Conservation (phyloP, 2,888 invertebrate genomes). For the Elgonia sp. region DNA sequence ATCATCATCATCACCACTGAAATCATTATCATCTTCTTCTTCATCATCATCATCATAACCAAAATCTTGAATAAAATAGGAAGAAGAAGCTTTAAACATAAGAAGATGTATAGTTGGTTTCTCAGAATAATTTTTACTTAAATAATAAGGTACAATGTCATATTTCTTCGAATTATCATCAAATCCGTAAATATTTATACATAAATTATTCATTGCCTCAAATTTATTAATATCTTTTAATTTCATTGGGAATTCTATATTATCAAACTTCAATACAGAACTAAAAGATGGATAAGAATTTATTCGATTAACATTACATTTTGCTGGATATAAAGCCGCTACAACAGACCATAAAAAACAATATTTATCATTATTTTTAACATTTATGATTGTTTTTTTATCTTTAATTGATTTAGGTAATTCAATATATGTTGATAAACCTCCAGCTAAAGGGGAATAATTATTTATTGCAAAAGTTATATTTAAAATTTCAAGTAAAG, state of each 20-base stretch:
- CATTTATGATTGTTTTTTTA: constrained; percentile 7
- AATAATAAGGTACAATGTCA: not conserved
- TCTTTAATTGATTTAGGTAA: not conserved
- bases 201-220: not conserved
- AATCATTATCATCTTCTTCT: not conserved
- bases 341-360: not conserved
- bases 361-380: constrained; percentile 29
- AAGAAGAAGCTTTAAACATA: not conserved
- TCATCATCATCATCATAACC: not conserved
- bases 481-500: constrained; percentile 3
- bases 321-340: not conserved
- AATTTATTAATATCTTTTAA: not conserved
- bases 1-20: not conserved
- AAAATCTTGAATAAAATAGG: not conserved
- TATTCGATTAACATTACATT: not conserved
- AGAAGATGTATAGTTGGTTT: constrained; percentile 49
- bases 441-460: not conserved
- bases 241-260: not conserved
- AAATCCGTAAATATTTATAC: not conserved
- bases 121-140: constrained; percentile 17
- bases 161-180: not conserved
- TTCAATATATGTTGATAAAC: not conserved
- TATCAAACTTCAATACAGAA: not conserved
- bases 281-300: not conserved
- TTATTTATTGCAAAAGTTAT: not conserved